Evolutionary conservation across 2,888 invertebrate species (phyloP).

Genomic region (Erpobdella octoculata): DNA sequence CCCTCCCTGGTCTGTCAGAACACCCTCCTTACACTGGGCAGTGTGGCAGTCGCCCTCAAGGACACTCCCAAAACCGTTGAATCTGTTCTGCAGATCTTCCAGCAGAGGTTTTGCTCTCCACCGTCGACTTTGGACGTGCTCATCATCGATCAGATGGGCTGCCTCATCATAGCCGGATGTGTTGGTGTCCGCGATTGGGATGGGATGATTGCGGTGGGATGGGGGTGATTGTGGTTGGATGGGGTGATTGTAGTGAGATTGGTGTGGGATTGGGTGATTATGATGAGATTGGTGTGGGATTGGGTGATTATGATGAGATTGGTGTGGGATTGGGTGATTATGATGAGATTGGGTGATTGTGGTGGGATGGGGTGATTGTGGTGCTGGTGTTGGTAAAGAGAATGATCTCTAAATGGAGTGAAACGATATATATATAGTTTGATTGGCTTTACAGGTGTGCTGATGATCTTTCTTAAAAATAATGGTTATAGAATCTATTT

Average conservation of each 20-base stretch:
- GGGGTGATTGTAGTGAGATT: background rate
- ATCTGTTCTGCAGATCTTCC: constrained; percentile 89
- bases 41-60: constrained; percentile 79
- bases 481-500: no score
- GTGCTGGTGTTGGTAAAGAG: no score
- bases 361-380: no score
- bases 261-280: background rate
- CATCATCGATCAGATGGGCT: constrained; percentile 93
- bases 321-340: background rate
- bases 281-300: background rate
- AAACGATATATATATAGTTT: no score
- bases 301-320: background rate
- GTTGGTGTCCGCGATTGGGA: constrained; percentile 41
- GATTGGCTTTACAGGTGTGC: no score
- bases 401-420: no score
- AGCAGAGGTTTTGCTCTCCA: constrained; percentile 83
- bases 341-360: background rate
- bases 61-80: constrained; percentile 88
- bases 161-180: constrained; percentile 80
- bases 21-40: constrained; percentile 88
- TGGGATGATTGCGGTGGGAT: background rate
- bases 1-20: constrained; percentile 87
- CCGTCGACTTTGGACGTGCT: constrained; percentile 83
- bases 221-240: background rate
- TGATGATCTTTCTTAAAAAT: no score